Evolutionary conservation across 2,113 vertebrate genomes (phyloP).

Genomic region (Trichomycterus rosablanca): DNA sequence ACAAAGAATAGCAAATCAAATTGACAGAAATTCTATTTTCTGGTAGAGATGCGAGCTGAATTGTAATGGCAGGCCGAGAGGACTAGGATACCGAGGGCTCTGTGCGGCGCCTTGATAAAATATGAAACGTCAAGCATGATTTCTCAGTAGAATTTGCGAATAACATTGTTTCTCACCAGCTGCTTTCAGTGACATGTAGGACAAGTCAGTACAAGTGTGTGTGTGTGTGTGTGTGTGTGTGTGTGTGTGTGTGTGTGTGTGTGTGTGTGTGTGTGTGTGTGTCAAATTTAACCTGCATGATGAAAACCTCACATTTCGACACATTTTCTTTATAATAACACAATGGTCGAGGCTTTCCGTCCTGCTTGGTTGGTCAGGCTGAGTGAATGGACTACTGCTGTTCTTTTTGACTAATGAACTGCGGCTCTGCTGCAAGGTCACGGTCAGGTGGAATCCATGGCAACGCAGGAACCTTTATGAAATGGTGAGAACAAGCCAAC

Average conservation of each 20-base stretch:
- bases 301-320: conserved; percentile 45
- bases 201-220: conserved; percentile 32
- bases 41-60: conserved; percentile 51
- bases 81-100: conserved; percentile 35
- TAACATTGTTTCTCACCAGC: conserved; percentile 25
- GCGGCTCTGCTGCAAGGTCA: conserved; percentile 55
- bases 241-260: conserved; percentile 15
- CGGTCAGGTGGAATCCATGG: conserved; percentile 49
- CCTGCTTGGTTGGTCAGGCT: conserved; percentile 27
- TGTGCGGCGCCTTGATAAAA: conserved; percentile 34
- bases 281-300: conserved; percentile 10
- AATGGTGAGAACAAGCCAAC: neutral
- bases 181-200: conserved; percentile 12
- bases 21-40: conserved; percentile 54
- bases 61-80: conserved; percentile 50
- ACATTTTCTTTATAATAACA: conserved; percentile 33
- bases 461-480: conserved; percentile 50
- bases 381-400: conserved; percentile 40
- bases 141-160: conserved; percentile 45
- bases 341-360: conserved; percentile 21
- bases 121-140: conserved; percentile 11
- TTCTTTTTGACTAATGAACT: conserved; percentile 58
- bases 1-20: conserved; percentile 58
- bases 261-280: conserved; percentile 9
- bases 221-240: conserved; percentile 15